These are phyloP conservation scores for Dicyrtomina minuta DNA, from an alignment of 2,888 invertebrate genomes.

Conservation along the genomic window DNA sequence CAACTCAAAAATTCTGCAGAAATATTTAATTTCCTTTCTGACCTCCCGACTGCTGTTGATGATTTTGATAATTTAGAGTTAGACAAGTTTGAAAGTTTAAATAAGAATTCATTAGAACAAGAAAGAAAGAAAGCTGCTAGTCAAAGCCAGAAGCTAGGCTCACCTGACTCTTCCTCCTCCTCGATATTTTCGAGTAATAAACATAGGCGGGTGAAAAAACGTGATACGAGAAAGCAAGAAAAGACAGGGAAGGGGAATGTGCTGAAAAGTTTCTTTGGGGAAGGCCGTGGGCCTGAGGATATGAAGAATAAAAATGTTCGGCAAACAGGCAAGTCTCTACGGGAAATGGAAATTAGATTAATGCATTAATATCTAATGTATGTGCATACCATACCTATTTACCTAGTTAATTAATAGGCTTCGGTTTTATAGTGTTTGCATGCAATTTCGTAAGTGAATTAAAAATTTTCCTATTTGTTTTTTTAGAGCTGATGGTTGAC, in stretches of 20 bases:
- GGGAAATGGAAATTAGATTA: no score
- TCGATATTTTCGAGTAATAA: slow-evolving; percentile 35
- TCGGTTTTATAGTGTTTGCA: no score
- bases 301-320: slow-evolving; percentile 93
- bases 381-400: no score
- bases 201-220: slow-evolving; percentile 47
- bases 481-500: slow-evolving; percentile 87
- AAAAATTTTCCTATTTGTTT: no score
- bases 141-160: slow-evolving; percentile 33
- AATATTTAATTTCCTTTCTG: slow-evolving; percentile 95
- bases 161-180: no score
- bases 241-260: slow-evolving; percentile 75
- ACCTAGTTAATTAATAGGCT: no score
- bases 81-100: slow-evolving; percentile 41
- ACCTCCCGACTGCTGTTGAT: slow-evolving; percentile 90
- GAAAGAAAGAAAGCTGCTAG: slow-evolving; percentile 40
- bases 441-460: slow-evolving; percentile 1
- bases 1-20: slow-evolving; percentile 92
- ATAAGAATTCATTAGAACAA: slow-evolving; percentile 42
- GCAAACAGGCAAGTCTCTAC: slow-evolving; percentile 81
- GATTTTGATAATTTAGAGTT: slow-evolving; percentile 69
- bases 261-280: slow-evolving; percentile 67
- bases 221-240: slow-evolving; percentile 88
- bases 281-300: slow-evolving; percentile 75
- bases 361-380: no score